These are phyloP conservation scores for Odontesthes bonariensis DNA, from an alignment of 2,113 vertebrate genomes.

Conservation along the genomic window DNA sequence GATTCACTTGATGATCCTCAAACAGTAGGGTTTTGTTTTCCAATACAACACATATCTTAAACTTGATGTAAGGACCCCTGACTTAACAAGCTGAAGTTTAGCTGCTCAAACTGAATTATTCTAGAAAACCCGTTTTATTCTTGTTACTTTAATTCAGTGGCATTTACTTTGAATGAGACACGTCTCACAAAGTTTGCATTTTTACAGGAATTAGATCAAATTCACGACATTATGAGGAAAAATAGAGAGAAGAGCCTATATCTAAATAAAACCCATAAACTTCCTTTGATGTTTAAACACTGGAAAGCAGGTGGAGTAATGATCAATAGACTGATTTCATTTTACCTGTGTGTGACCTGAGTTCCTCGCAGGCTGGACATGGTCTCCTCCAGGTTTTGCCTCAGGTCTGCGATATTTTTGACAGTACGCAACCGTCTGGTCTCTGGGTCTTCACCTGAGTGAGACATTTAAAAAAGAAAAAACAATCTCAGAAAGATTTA, in stretches of 20 bases:
- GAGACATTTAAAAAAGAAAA: not conserved
- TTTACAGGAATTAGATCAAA: not conserved
- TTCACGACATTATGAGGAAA: not conserved
- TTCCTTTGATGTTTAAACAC: too few relatives aligned
- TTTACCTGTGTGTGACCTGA: slow-evolving; percentile 90
- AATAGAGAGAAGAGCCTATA: too few relatives aligned
- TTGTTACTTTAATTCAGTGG: not conserved
- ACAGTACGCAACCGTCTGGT: slow-evolving; percentile 90
- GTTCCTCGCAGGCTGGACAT: slow-evolving; percentile 97
- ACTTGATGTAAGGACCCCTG: not conserved
- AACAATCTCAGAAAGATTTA: not conserved
- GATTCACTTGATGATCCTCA: slow-evolving; percentile 33
- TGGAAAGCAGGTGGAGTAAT: not conserved
- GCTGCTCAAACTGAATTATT: not conserved
- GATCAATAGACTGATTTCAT: too few relatives aligned
- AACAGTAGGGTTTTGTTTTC: slow-evolving; percentile 55
- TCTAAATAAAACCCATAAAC: too few relatives aligned
- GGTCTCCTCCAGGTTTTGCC: slow-evolving; percentile 96
- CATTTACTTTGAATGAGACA: not conserved
- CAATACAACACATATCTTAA: not conserved
- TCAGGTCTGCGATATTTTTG: slow-evolving; percentile 95
- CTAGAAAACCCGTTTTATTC: not conserved
- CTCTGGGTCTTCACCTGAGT: slow-evolving; percentile 91
- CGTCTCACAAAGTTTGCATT: not conserved
- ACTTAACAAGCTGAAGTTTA: not conserved